Conservation (phyloP, 35 echinoderm and acorn worm genomes). For the Heliocidaris erythrogramma region DNA sequence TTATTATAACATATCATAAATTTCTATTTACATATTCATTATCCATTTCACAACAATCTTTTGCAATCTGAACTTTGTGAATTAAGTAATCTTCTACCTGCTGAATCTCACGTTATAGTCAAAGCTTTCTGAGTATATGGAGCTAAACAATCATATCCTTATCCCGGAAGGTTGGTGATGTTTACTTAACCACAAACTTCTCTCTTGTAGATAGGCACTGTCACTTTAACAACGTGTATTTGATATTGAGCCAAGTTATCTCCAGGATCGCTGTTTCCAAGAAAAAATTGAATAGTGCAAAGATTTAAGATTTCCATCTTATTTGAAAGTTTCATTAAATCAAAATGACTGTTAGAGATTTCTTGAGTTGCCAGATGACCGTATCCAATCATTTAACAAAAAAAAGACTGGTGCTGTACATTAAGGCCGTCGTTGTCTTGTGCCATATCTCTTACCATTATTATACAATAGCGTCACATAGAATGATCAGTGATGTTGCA, state of each 20-base stretch:
- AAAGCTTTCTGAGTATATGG: background rate
- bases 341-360: no score
- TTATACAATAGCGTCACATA: background rate
- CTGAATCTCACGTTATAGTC: background rate
- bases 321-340: no score
- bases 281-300: no score
- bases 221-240: no score
- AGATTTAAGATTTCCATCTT: no score
- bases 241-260: no score
- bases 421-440: background rate
- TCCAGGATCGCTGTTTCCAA: no score
- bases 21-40: background rate
- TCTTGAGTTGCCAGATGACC: no score
- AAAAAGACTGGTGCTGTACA: no score
- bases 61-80: background rate
- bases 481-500: background rate
- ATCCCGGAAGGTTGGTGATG: background rate
- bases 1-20: background rate
- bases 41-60: background rate
- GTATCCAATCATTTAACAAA: no score
- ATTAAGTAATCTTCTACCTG: no score
- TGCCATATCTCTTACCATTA: background rate
- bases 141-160: background rate
- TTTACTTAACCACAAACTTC: background rate
- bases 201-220: no score